Evolutionary conservation across 2,888 invertebrate species (phyloP).

Genomic region (Callinectes sapidus): DNA sequence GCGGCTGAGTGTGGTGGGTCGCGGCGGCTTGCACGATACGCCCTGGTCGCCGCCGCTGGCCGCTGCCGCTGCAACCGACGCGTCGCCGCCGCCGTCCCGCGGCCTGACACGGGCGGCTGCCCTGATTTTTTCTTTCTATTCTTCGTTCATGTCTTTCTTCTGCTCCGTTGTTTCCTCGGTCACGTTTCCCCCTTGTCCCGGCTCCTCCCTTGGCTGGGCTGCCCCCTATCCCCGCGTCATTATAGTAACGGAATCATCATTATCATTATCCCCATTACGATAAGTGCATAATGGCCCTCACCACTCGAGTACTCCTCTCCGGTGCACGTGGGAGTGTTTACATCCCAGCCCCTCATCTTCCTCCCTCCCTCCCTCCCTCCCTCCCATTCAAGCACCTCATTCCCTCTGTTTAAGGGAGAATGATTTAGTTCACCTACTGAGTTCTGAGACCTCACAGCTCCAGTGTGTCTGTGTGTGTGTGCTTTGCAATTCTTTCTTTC

Average conservation of each 20-base stretch:
- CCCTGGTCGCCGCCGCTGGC: neutral
- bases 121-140: neutral
- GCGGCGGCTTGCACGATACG: neutral
- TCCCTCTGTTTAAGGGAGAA: neutral
- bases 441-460: neutral
- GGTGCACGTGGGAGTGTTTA: conserved; percentile 58
- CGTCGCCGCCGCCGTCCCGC: neutral
- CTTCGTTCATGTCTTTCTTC: neutral
- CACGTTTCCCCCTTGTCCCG: neutral
- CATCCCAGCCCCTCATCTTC: conserved; percentile 7
- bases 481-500: neutral
- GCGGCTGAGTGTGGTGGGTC: neutral
- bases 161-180: neutral
- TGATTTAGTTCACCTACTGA: neutral
- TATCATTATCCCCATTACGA: conserved; percentile 66
- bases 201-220: neutral
- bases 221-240: conserved; percentile 48
- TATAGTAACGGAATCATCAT: conserved; percentile 68
- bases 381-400: neutral
- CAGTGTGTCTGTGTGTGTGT: neutral
- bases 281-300: conserved; percentile 60
- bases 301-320: conserved; percentile 22
- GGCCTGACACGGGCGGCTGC: neutral
- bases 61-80: neutral
- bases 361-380: conserved; percentile 25